Evolutionary conservation across 2,797 vertebrate genomes (phyloP).

Genomic region (Numenius phaeopus): DNA sequence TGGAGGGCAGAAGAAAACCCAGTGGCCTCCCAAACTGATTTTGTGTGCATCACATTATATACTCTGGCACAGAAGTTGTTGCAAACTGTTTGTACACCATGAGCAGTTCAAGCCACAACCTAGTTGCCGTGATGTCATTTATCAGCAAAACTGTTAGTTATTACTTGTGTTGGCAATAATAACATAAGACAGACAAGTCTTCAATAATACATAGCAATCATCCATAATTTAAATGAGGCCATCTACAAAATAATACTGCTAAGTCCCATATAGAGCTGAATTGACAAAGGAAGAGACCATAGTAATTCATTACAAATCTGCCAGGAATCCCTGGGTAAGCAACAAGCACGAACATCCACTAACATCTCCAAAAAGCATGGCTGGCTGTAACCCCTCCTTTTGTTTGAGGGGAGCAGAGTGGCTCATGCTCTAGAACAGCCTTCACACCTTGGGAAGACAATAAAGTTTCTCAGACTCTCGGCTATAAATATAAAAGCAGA

Average conservation of each 20-base stretch:
- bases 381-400: neutral
- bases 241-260: neutral
- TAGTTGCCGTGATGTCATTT: neutral
- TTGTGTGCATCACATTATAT: neutral
- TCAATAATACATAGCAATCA: slow-evolving; percentile 8
- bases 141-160: neutral
- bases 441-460: neutral
- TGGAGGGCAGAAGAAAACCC: neutral
- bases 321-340: neutral
- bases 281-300: neutral
- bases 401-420: neutral
- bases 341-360: neutral
- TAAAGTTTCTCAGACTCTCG: neutral
- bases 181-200: neutral
- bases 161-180: neutral
- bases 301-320: neutral
- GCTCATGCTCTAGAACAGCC: neutral
- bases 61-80: neutral
- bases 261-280: neutral
- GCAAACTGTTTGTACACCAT: neutral
- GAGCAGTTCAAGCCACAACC: neutral
- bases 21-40: neutral
- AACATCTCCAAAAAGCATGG: neutral
- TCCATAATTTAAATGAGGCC: slow-evolving; percentile 16
- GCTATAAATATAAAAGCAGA: neutral